Evolutionary conservation across 2,113 vertebrate genomes (phyloP).

Genomic region (Murina feae): DNA sequence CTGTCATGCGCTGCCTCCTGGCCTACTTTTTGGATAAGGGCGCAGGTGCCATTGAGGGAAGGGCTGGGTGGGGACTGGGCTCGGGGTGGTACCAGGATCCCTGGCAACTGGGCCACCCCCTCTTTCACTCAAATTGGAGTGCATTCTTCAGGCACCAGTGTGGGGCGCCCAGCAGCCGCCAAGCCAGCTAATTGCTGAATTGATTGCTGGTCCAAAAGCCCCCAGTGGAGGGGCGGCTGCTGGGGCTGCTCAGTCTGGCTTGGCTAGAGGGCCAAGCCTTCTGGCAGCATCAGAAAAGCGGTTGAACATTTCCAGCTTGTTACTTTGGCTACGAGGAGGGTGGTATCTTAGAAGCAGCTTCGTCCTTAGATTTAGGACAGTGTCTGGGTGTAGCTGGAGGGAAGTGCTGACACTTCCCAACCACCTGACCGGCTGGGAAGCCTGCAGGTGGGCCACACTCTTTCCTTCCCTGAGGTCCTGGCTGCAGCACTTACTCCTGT

Average conservation of each 20-base stretch:
- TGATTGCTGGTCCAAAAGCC: not conserved
- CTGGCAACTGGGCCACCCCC: not conserved
- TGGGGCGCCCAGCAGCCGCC: conserved; percentile 11
- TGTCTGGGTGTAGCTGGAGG: not conserved
- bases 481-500: not conserved
- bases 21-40: conserved; percentile 98
- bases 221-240: not conserved
- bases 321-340: not conserved
- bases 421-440: not conserved
- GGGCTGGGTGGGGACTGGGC: not conserved
- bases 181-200: not conserved
- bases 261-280: not conserved
- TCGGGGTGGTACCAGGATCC: not conserved
- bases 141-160: conserved; percentile 9
- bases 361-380: not conserved
- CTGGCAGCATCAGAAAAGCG: not conserved
- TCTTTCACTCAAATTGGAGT: not conserved
- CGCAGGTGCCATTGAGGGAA: conserved; percentile 84
- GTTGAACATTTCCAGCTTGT: not conserved
- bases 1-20: conserved; percentile 96
- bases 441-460: not conserved
- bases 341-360: not conserved
- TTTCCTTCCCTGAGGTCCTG: not conserved
- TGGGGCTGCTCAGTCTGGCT: not conserved
- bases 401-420: not conserved